A percentile compares a stretch with the other conserved stretches of the same genome.
Conservation (phyloP, 2,797 vertebrate genomes). For the Oreochromis mossambicus region DNA sequence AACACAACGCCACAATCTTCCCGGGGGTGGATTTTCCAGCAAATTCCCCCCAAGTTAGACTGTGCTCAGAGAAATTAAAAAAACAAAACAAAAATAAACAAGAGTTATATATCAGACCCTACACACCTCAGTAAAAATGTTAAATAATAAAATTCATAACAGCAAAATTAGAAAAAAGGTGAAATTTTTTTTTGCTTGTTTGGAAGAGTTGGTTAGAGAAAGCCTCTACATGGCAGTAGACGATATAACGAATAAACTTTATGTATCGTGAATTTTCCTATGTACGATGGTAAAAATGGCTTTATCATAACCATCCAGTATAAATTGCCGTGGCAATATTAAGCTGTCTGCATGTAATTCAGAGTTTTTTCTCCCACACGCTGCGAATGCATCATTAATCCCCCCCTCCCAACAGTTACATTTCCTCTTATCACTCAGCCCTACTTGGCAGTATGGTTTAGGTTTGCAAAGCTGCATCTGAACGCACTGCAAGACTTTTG, state of each 20-base stretch:
- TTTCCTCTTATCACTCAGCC: neutral
- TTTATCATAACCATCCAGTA: neutral
- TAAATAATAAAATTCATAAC: neutral
- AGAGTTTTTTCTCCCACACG: neutral
- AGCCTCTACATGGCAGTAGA: neutral
- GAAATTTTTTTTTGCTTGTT: neutral
- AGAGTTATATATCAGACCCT: neutral
- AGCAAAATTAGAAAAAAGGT: neutral
- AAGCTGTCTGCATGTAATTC: neutral
- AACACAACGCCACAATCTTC: neutral
- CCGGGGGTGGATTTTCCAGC: neutral
- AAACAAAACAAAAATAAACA: neutral
- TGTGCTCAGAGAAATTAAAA: neutral
- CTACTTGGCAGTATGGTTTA: neutral
- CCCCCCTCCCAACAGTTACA: neutral
- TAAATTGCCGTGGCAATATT: neutral
- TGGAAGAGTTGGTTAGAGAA: neutral
- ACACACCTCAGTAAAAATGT: neutral
- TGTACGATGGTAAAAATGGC: neutral
- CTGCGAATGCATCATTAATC: neutral
- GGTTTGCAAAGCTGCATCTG: neutral
- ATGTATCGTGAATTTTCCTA: neutral
- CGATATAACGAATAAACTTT: neutral
- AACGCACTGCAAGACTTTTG: neutral
- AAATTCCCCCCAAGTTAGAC: neutral